phyloP scores from a whole-genome alignment of 2,113 vertebrate species.

The Arenaria interpres region DNA sequence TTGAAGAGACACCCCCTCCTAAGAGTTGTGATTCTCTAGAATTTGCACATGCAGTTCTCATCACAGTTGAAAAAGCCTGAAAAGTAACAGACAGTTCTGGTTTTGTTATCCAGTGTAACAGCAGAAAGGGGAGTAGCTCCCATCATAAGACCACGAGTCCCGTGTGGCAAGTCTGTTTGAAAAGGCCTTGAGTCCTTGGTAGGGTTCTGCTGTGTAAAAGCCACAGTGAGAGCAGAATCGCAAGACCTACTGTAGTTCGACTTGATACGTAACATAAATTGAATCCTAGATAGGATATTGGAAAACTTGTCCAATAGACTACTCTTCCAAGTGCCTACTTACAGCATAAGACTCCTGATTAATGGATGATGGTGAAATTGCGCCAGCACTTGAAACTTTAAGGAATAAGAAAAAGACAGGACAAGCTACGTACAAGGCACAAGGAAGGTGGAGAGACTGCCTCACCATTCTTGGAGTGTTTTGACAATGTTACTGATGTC shows the following conservation, averaged over 20 bases:
- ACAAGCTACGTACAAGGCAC: neutral
- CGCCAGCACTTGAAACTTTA: neutral
- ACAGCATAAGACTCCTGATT: neutral
- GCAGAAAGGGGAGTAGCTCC: neutral
- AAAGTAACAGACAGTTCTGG: neutral
- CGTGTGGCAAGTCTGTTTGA: neutral
- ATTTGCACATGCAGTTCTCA: neutral
- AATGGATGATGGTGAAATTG: neutral
- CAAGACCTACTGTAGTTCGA: neutral
- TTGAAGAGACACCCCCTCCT: neutral
- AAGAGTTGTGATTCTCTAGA: neutral
- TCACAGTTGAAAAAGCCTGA: neutral
- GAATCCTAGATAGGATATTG: neutral
- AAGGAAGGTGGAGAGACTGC: neutral
- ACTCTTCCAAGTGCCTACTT: neutral
- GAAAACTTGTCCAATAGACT: neutral
- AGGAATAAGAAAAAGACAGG: neutral
- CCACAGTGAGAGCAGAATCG: neutral
- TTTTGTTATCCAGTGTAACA: neutral
- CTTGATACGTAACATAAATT: neutral
- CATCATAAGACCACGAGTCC: neutral
- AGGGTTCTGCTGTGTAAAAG: neutral
- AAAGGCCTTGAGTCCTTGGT: neutral
- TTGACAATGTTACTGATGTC: slow-evolving; percentile 81
- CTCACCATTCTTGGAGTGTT: slow-evolving; percentile 85